These are phyloP conservation scores for Phaonia tiefii DNA, from an alignment of 2,888 invertebrate genomes.

Conservation along the genomic window DNA sequence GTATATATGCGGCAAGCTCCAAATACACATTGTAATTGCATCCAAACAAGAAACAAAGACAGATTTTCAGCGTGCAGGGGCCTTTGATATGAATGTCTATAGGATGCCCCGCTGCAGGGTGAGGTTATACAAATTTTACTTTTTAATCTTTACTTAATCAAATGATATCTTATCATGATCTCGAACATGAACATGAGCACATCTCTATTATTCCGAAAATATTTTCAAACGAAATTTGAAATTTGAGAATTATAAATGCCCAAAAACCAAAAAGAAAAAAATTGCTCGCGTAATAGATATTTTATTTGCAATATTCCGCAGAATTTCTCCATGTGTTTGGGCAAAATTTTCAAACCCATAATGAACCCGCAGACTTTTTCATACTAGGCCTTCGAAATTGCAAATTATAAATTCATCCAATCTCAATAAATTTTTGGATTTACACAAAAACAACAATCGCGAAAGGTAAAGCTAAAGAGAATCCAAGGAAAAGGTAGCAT, in stretches of 20 bases:
- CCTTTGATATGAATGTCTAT: too few species aligned
- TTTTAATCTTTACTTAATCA: too few species aligned
- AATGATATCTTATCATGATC: not conserved
- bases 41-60: too few species aligned
- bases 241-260: conserved; percentile 40
- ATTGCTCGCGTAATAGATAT: conserved; percentile 47
- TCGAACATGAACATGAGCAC: conserved; percentile 26
- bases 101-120: too few species aligned
- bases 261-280: too few species aligned
- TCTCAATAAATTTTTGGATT: conserved; percentile 64
- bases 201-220: conserved; percentile 18
- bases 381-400: too few species aligned
- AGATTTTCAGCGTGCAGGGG: too few species aligned
- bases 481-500: not conserved
- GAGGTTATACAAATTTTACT: too few species aligned
- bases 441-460: conserved; percentile 17
- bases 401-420: conserved; percentile 61
- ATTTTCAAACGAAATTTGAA: conserved; percentile 41
- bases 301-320: conserved; percentile 12
- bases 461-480: not conserved
- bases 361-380: conserved; percentile 53
- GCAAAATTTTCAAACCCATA: conserved; percentile 40
- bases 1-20: too few species aligned
- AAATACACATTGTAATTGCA: too few species aligned
- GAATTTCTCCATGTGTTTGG: not conserved